Conservation (phyloP, 2,888 invertebrate genomes). For the Agelastica alni region DNA sequence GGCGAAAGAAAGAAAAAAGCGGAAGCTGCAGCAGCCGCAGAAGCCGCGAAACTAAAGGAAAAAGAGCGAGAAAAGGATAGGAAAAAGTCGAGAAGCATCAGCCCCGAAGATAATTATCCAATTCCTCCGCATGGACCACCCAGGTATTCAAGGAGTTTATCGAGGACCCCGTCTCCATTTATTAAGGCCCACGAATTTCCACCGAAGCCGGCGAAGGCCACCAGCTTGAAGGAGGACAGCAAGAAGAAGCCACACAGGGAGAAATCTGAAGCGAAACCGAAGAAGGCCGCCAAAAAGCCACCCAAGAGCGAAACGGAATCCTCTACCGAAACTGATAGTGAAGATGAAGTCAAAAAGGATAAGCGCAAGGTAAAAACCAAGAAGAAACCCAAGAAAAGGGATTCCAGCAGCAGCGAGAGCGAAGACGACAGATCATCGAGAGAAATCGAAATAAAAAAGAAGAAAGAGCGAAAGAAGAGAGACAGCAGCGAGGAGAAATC, state of each 20-base stretch:
- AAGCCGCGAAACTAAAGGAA: slow-evolving; percentile 35
- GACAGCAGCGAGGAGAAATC: slow-evolving; percentile 59
- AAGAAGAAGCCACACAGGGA: slow-evolving; percentile 57
- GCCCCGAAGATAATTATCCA: slow-evolving; percentile 47
- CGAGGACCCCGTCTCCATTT: slow-evolving; percentile 86
- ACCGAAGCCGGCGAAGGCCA: slow-evolving; percentile 54
- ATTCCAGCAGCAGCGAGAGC: slow-evolving; percentile 59
- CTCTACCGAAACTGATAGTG: slow-evolving; percentile 54
- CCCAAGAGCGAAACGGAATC: slow-evolving; percentile 53
- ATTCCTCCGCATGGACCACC: slow-evolving; percentile 55
- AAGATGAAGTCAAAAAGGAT: slow-evolving; percentile 48
- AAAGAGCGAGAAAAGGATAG: slow-evolving; percentile 47
- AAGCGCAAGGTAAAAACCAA: slow-evolving; percentile 50
- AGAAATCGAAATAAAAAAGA: slow-evolving; percentile 57
- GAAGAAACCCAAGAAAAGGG: slow-evolving; percentile 54
- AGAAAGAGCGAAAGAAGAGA: slow-evolving; percentile 58
- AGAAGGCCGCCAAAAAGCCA: slow-evolving; percentile 52
- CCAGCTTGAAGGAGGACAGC: slow-evolving; percentile 53
- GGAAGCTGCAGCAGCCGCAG: slow-evolving; percentile 41
- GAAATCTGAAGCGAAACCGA: slow-evolving; percentile 47
- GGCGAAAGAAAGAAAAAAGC: slow-evolving; percentile 33
- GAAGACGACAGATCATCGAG: slow-evolving; percentile 52
- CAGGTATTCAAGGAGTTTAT: slow-evolving; percentile 74
- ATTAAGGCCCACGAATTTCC: slow-evolving; percentile 70
- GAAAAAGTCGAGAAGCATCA: slow-evolving; percentile 53